Evolutionary conservation across 2,113 vertebrate genomes (phyloP), one percentile per base, ranked within the genome.

Genomic region (Odontophorus gujanensis): DNA sequence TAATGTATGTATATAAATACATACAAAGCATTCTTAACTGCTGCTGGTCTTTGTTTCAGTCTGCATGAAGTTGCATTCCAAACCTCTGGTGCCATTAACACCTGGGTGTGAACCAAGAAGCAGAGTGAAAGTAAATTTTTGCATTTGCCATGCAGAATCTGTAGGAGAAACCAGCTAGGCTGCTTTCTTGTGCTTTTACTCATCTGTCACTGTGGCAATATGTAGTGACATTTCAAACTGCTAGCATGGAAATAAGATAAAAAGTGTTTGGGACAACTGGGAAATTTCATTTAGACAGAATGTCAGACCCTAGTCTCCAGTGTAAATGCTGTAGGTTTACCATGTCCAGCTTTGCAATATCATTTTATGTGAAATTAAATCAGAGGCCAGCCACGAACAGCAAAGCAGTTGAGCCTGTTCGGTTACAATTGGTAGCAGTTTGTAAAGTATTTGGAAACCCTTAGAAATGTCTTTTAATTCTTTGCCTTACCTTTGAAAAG

Each of bases 221-320:
- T 61, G 25, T 68, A 92, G 94, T 96, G 97, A 95, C 97, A 94
- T 96, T 97, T 96, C 96, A 89, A 97, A 92, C 94, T 69, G 90
- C 96, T 81, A 75, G 95, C 77, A 40, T 98, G 94, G 97, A 97
- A 98, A 96, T 95, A 94, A 97, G 94, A 97, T 97, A 93, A 95
- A 98, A 97, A 97, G 95, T 96, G 95, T 83, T 96, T 95, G 91
- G 96, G 96, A 98, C 98, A 97, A 96, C 96, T 98, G 97, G 97
- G 97, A 98, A 98, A 97, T 97, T 97, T 97, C 94, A 96, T 97
- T 97, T 97, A 94, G 94, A 94, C 94, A 97, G 92, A 96, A 96
- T 96, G 97, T 97, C 97, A 97, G 94, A 82, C 92, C 85, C 62
- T 74, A 24, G 92, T 95, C 95, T 97, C 94, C 92, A 43, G 97